Conservation (phyloP, 2,113 vertebrate species). For the Blennius ocellaris region DNA sequence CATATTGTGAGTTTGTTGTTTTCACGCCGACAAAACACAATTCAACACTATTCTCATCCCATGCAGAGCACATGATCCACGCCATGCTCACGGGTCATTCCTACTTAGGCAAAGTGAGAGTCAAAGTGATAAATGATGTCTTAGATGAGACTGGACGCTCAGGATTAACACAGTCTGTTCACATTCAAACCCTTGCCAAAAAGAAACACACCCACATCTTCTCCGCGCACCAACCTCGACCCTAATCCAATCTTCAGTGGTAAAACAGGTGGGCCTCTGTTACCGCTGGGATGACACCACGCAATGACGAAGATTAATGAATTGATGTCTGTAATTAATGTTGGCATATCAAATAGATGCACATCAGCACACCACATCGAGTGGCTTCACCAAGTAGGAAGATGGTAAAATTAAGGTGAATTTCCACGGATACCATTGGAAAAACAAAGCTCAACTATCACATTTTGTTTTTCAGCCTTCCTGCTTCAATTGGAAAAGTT, state of each 20-base stretch:
- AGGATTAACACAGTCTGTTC: slow-evolving; percentile 72
- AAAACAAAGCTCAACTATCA: neutral
- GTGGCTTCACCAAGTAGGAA: slow-evolving; percentile 23
- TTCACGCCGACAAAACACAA: too few species aligned
- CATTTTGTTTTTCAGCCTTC: slow-evolving; percentile 1
- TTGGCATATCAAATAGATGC: slow-evolving; percentile 51
- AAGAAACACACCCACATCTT: slow-evolving; percentile 46
- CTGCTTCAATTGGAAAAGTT: neutral
- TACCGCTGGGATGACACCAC: slow-evolving; percentile 33
- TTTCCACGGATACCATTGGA: neutral
- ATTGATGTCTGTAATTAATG: slow-evolving; percentile 64
- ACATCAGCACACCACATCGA: slow-evolving; percentile 23
- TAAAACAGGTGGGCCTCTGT: slow-evolving; percentile 67
- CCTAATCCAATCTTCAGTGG: slow-evolving; percentile 56
- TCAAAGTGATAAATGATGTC: slow-evolving; percentile 63
- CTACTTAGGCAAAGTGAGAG: slow-evolving; percentile 27
- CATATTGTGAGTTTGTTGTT: neutral
- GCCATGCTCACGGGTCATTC: slow-evolving; percentile 12
- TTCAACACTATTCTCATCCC: too few species aligned
- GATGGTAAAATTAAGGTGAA: neutral
- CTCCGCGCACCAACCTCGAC: slow-evolving; percentile 17
- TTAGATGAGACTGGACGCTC: slow-evolving; percentile 53
- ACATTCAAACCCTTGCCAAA: slow-evolving; percentile 60
- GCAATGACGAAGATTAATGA: slow-evolving; percentile 62
- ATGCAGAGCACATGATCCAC: slow-evolving; percentile 6